These are phyloP conservation scores for Tetrax tetrax DNA, from an alignment of 2,113 vertebrate species.

Conservation along the genomic window DNA sequence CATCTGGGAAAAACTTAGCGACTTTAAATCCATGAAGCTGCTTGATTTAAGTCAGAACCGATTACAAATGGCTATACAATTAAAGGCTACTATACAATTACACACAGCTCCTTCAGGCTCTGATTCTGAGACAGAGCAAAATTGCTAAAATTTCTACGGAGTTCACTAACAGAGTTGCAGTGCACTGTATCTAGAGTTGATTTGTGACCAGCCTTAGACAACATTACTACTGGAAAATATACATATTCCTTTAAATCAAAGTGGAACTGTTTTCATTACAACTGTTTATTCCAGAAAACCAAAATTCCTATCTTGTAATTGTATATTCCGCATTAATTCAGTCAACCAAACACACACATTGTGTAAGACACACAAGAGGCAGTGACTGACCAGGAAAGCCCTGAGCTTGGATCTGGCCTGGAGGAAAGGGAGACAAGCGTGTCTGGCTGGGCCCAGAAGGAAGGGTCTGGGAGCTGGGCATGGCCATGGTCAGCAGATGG, in stretches of 20 bases:
- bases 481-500: conserved; percentile 78
- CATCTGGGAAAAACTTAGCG: conserved; percentile 58
- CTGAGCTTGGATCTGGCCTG: conserved; percentile 76
- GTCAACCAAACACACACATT: conserved; percentile 70
- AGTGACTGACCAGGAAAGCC: conserved; percentile 83
- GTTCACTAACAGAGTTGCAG: conserved; percentile 47
- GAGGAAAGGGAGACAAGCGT: conserved; percentile 75
- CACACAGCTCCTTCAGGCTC: conserved; percentile 44
- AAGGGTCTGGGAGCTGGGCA: conserved; percentile 74
- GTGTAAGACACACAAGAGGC: conserved; percentile 81
- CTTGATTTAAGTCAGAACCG: conserved; percentile 73
- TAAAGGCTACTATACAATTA: neutral
- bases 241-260: conserved; percentile 53
- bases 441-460: conserved; percentile 76
- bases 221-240: conserved; percentile 36
- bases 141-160: conserved; percentile 58
- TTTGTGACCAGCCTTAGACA: conserved; percentile 70
- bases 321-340: conserved; percentile 57
- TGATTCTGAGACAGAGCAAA: conserved; percentile 67
- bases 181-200: conserved; percentile 62
- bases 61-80: conserved; percentile 22
- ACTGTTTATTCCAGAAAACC: conserved; percentile 69
- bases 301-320: conserved; percentile 66
- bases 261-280: conserved; percentile 75
- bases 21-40: conserved; percentile 52